These are phyloP conservation scores for Anagyrus pseudococci DNA, from an alignment of 2,888 invertebrate genomes.

Conservation along the genomic window DNA sequence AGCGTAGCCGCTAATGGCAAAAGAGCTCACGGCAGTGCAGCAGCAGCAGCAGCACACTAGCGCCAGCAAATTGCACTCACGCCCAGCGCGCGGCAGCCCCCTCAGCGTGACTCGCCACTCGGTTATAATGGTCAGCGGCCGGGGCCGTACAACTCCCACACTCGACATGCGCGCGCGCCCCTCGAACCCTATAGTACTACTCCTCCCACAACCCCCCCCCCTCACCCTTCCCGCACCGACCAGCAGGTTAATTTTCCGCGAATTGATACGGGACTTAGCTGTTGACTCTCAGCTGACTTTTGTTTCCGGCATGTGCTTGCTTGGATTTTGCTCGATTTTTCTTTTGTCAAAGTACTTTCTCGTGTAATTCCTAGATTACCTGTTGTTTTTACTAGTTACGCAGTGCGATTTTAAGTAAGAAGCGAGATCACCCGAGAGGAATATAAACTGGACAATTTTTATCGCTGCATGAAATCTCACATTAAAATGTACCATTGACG, in stretches of 20 bases:
- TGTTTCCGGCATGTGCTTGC: no score
- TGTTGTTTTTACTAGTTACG: no score
- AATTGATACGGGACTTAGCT: background rate
- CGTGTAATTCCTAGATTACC: no score
- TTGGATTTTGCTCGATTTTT: no score
- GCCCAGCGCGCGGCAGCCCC: slow-evolving; percentile 17
- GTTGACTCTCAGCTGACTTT: no score
- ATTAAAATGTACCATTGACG: no score
- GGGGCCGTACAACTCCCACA: slow-evolving; percentile 9
- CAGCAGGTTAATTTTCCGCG: slow-evolving; percentile 1
- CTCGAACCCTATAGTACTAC: no score
- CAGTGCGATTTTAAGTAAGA: no score
- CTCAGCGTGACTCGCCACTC: slow-evolving; percentile 22
- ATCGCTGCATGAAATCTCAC: no score
- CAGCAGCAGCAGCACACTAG: slow-evolving; percentile 2
- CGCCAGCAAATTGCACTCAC: slow-evolving; percentile 28
- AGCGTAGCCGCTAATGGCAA: background rate
- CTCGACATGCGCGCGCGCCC: background rate
- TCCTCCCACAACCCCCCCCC: background rate
- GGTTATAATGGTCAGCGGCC: slow-evolving; percentile 12
- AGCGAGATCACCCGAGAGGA: no score
- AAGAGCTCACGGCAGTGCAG: background rate
- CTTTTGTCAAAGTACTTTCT: no score
- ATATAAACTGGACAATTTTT: no score
- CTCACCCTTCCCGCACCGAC: background rate